Evolutionary conservation across 1,140 invertebrate species (phyloP), one percentile per base, ranked within the genome.

Genomic region (Limonius californicus): DNA sequence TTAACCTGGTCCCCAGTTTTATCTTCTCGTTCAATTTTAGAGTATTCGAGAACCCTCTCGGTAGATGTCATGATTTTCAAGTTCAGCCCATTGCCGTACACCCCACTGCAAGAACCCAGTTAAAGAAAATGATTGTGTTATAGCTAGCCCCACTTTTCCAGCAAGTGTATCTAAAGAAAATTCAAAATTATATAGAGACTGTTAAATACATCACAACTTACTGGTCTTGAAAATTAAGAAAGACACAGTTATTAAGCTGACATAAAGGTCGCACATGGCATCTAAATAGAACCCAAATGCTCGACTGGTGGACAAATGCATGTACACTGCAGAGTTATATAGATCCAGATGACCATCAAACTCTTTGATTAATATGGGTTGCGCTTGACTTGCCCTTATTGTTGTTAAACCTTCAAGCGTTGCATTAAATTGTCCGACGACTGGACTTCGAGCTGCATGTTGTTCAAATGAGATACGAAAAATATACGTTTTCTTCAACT

Each of bases 41-140:
- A 86, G 73, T 92, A 95, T 73, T 95, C 89, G 0, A 91, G 68
- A 0, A 94, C 83, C 18, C 92, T 79, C 73, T 95, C 92, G 0
- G 95, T 90, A 11, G 90, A 91, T 11, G 91, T 94, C 91, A 95
- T 92, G 86, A 68, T 89, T 90, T 67, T 90, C 88, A 12, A 90
- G 78, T 69, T 91, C 88, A 0, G 92, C 89, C 27, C 89, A 90
- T 72, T 95, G 92, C 47, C 91, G 79, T 69, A 85, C 90, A 3
- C 90, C 91, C 84, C 90, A 93, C 75, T 94, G 92, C 59, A 94
- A 88, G 83, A 92, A 87, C n/a, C 90, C 90, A 15, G 90, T 89
- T 35, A 95, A 74, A 2, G 87, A 85, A 62, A 95, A 86, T n/a
- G 89, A 88, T 67, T 92, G 91, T 1, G 89, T 89, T 35, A 95